Percentiles rank a stretch among this genome's conserved stretches.
These are phyloP conservation scores for Scomber scombrus DNA, from an alignment of 2,113 vertebrate genomes.

Conservation along the genomic window DNA sequence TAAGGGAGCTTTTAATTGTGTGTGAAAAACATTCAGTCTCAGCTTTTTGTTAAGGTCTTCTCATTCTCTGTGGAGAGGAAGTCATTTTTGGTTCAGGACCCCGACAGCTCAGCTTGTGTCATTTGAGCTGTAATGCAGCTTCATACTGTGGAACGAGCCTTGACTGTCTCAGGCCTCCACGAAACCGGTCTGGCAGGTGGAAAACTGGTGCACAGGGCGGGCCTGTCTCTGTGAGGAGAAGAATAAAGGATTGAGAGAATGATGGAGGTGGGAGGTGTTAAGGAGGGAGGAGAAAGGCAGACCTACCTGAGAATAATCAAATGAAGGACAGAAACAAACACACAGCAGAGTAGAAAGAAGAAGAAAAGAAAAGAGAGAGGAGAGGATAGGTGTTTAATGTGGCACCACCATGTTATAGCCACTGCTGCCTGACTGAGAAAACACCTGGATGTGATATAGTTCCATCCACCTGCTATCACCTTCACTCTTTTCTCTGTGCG, in stretches of 20 bases:
- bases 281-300: not conserved
- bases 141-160: conserved; percentile 8
- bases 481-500: conserved; percentile 23
- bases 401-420: conserved; percentile 33
- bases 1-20: not conserved
- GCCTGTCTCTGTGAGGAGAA: conserved; percentile 48
- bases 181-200: conserved; percentile 78
- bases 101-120: conserved; percentile 37
- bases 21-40: not conserved
- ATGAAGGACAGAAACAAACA: conserved; percentile 32
- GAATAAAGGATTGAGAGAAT: conserved; percentile 41
- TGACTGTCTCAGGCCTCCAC: not conserved
- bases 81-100: conserved; percentile 4
- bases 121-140: conserved; percentile 35
- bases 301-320: conserved; percentile 24
- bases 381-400: conserved; percentile 29
- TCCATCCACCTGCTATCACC: conserved; percentile 39
- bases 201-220: conserved; percentile 45
- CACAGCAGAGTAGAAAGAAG: conserved; percentile 15
- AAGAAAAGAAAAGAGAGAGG: conserved; percentile 9
- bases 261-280: conserved; percentile 48
- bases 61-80: not conserved
- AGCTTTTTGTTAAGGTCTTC: too few relatives aligned
- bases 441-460: conserved; percentile 40
- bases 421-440: conserved; percentile 24